Conservation (phyloP, 1,140 invertebrate genomes). For the Anastatus disparis region DNA sequence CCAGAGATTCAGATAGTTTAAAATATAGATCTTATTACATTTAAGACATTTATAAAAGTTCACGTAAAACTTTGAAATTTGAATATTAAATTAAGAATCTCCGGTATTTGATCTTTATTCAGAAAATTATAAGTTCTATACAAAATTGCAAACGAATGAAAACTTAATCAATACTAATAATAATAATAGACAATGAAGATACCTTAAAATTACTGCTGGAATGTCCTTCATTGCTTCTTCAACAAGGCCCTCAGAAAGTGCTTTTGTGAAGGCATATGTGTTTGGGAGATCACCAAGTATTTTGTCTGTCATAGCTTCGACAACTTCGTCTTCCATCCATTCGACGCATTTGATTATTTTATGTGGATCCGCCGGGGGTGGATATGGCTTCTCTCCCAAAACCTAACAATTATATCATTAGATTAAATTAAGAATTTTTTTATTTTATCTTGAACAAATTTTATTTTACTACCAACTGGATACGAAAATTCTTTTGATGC, state of each 20-base stretch:
- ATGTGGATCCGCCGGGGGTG: constrained; percentile 87
- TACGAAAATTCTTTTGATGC: too few species aligned
- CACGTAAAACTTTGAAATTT: too few species aligned
- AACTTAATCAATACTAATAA: too few species aligned
- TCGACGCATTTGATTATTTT: constrained; percentile 89
- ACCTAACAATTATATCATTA: constrained; percentile 59
- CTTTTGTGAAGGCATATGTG: constrained; percentile 93
- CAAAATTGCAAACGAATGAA: background rate
- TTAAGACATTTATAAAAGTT: too few species aligned
- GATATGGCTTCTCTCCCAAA: constrained; percentile 80
- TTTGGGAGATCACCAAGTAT: constrained; percentile 87
- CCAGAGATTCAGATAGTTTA: too few species aligned
- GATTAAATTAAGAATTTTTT: too few species aligned
- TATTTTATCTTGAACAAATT: too few species aligned
- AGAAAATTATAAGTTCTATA: background rate
- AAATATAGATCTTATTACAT: too few species aligned
- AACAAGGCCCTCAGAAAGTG: constrained; percentile 83
- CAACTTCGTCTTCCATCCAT: constrained; percentile 85
- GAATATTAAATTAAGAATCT: too few species aligned
- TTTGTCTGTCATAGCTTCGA: constrained; percentile 78
- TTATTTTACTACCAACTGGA: too few species aligned
- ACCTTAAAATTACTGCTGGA: constrained; percentile 88
- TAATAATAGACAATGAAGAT: constrained; percentile 46
- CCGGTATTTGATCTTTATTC: too few species aligned
- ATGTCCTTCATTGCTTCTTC: constrained; percentile 79